A percentile compares a stretch with the other conserved stretches of the same genome.
These are phyloP conservation scores for Tragopan temminckii DNA, from an alignment of 2,797 vertebrate genomes.

Conservation along the genomic window DNA sequence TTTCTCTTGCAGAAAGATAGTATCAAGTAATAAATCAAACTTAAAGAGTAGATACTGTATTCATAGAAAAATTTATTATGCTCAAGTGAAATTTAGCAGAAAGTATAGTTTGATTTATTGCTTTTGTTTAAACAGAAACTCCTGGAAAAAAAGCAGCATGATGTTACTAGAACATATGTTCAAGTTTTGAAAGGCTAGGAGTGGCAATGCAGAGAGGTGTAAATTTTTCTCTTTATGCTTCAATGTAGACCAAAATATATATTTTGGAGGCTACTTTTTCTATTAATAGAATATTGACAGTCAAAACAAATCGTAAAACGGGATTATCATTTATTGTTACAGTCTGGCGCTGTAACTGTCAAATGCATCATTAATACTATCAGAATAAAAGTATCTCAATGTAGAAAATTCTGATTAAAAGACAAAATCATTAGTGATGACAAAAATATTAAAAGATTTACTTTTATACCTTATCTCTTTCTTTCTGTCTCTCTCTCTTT, in stretches of 20 bases:
- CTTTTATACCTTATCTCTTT: not conserved
- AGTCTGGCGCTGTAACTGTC: not conserved
- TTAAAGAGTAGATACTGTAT: not conserved
- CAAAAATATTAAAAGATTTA: not conserved
- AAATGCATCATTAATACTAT: not conserved
- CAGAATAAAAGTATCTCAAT: not conserved
- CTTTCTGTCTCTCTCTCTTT: too few species aligned
- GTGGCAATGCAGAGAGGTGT: not conserved
- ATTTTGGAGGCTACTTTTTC: not conserved
- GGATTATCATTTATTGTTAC: not conserved
- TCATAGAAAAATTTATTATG: not conserved
- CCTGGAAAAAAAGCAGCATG: not conserved
- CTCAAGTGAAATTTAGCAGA: constrained; percentile 55
- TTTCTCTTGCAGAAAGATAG: not conserved
- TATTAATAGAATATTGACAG: not conserved
- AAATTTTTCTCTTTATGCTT: not conserved
- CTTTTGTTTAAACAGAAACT: constrained; percentile 10
- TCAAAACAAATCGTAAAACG: not conserved
- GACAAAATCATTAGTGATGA: not conserved
- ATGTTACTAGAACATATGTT: not conserved
- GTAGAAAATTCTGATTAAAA: not conserved
- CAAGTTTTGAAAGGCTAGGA: not conserved
- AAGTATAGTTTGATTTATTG: constrained; percentile 49
- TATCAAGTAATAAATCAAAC: constrained; percentile 34
- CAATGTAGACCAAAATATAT: not conserved